phyloP scores from a whole-genome alignment of 2,797 vertebrate species.

The Enteromius unitaeniatus region DNA sequence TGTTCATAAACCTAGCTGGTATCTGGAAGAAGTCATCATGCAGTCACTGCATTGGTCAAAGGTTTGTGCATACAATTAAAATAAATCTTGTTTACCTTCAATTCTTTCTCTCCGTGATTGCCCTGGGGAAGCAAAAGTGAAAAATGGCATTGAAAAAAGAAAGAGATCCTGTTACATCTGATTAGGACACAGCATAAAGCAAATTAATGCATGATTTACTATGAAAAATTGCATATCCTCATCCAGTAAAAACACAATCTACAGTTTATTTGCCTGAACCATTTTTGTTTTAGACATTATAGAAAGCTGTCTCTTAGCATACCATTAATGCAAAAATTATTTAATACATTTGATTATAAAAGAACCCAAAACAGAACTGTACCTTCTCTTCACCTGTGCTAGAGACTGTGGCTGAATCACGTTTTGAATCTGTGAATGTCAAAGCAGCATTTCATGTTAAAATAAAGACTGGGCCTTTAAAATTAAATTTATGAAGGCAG shows the following conservation, averaged over 20 bases:
- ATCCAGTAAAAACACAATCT: background rate
- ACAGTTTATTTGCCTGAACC: background rate
- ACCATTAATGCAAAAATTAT: background rate
- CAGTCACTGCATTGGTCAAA: background rate
- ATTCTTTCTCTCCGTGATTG: constrained; percentile 81
- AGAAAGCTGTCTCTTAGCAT: background rate
- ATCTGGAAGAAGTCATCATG: background rate
- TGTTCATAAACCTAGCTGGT: background rate
- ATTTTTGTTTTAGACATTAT: background rate
- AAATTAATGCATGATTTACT: background rate
- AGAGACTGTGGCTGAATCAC: constrained; percentile 67
- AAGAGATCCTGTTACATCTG: background rate
- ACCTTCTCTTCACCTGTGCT: constrained; percentile 78
- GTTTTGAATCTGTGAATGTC: constrained; percentile 74
- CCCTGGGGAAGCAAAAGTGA: constrained; percentile 75
- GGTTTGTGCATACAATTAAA: background rate
- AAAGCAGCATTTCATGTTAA: background rate
- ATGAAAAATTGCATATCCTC: constrained; percentile 1
- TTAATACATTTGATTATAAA: background rate
- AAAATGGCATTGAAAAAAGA: background rate
- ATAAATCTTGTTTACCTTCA: constrained; percentile 76
- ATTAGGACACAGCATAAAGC: constrained; percentile 22
- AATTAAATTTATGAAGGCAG: background rate
- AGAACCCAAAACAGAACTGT: background rate
- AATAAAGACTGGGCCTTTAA: background rate